Evolutionary conservation across 2,113 vertebrate species (phyloP).

Genomic region (Bolborhynchus lineola): DNA sequence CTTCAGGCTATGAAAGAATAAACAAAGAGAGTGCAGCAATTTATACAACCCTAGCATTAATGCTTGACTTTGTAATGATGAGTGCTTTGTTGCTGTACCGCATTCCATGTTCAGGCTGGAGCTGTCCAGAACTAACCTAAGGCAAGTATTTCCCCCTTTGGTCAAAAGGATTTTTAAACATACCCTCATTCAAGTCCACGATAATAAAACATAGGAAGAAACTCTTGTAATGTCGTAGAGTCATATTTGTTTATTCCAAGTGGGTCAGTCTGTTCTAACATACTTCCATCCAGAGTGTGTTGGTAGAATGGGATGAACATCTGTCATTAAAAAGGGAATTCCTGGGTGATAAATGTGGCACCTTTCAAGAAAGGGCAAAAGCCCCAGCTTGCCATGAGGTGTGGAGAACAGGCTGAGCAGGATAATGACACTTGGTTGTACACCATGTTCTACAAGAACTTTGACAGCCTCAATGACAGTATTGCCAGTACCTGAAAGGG

Average conservation of each 20-base stretch:
- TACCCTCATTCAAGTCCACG: not conserved
- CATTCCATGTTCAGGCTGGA: not conserved
- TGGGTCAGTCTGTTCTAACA: conserved; percentile 87
- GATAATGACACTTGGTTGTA: conserved; percentile 89
- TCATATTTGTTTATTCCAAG: not conserved
- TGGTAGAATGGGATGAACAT: conserved; percentile 90
- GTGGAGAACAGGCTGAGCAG: conserved; percentile 88
- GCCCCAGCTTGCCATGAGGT: not conserved
- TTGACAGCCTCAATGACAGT: conserved; percentile 82
- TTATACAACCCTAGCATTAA: not conserved
- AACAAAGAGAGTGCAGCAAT: not conserved
- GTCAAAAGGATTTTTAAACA: conserved; percentile 8
- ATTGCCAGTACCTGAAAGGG: no score
- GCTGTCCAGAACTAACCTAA: not conserved
- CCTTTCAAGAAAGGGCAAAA: not conserved
- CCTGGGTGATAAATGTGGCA: not conserved
- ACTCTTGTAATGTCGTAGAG: not conserved
- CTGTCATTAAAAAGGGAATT: conserved; percentile 88
- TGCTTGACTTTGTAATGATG: not conserved
- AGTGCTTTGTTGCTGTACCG: not conserved
- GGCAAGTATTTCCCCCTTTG: conserved; percentile 28
- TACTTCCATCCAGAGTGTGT: conserved; percentile 95
- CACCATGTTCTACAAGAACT: conserved; percentile 91
- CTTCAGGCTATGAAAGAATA: not conserved
- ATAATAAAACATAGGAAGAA: conserved; percentile 39